Evolutionary conservation across 2,888 invertebrate genomes (phyloP).

Genomic region (Phortica magna): DNA sequence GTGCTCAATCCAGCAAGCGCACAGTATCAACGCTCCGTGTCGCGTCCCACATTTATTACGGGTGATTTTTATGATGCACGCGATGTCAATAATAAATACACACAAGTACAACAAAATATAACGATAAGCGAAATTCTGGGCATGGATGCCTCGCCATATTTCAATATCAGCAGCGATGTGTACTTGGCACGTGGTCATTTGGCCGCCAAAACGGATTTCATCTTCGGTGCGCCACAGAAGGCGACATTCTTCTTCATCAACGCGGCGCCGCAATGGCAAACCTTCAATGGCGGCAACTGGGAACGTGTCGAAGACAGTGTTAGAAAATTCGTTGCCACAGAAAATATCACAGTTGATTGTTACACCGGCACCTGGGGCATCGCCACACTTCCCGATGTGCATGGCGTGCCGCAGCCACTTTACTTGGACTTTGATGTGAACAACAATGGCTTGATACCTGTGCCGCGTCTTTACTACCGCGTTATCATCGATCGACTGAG

Average conservation of each 20-base stretch:
- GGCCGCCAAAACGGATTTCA: constrained; percentile 79
- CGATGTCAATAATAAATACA: constrained; percentile 73
- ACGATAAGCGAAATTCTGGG: constrained; percentile 75
- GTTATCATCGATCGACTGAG: constrained; percentile 78
- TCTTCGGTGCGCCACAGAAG: constrained; percentile 79
- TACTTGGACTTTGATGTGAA: constrained; percentile 74
- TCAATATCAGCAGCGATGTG: constrained; percentile 58
- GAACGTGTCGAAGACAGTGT: constrained; percentile 79
- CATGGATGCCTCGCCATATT: constrained; percentile 66
- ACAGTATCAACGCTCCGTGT: constrained; percentile 76
- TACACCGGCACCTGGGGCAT: constrained; percentile 81
- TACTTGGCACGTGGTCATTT: constrained; percentile 80
- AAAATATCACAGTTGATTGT: constrained; percentile 75
- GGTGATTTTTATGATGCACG: constrained; percentile 74
- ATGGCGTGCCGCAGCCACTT: constrained; percentile 70
- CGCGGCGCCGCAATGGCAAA: constrained; percentile 81
- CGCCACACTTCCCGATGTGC: constrained; percentile 79
- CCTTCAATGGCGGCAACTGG: constrained; percentile 82
- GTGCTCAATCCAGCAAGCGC: constrained; percentile 76
- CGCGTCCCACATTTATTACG: constrained; percentile 72
- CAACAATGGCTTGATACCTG: constrained; percentile 78
- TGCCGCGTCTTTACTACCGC: constrained; percentile 81
- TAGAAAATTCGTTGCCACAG: constrained; percentile 76
- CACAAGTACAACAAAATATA: constrained; percentile 70
- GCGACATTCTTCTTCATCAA: constrained; percentile 80